Evolutionary conservation across 2,113 vertebrate genomes (phyloP).

Genomic region (Labeo catla): DNA sequence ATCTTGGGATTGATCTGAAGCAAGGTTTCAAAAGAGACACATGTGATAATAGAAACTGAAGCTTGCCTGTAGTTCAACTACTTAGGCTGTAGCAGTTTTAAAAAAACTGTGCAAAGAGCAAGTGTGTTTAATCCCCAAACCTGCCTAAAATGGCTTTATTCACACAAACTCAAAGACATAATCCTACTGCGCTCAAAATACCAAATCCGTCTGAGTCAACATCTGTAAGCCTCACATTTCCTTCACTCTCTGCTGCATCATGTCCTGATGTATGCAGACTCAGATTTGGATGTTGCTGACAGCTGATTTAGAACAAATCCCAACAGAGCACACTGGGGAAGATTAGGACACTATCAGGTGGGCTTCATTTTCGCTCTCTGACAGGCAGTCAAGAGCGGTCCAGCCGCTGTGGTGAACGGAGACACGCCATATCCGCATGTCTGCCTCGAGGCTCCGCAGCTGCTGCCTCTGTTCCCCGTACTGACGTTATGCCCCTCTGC

Average conservation of each 20-base stretch:
- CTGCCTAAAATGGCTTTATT: neutral
- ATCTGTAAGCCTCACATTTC: neutral
- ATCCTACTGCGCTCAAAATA: neutral
- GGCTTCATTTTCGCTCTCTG: neutral
- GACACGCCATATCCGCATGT: neutral
- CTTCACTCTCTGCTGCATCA: neutral
- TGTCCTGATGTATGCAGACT: neutral
- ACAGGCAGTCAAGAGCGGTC: neutral
- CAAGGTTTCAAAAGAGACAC: neutral
- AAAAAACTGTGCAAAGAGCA: neutral
- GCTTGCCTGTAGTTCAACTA: neutral
- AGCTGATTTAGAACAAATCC: constrained; percentile 40
- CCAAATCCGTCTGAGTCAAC: constrained; percentile 9
- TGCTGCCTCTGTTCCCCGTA: constrained; percentile 5
- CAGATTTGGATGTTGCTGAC: neutral
- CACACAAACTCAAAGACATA: neutral
- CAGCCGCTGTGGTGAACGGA: neutral
- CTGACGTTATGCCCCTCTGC: neutral
- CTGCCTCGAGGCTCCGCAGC: constrained; percentile 22
- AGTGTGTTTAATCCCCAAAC: constrained; percentile 21
- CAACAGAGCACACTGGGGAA: neutral
- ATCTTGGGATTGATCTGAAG: neutral
- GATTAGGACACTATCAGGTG: constrained; percentile 5
- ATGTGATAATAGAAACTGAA: no score
- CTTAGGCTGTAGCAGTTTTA: neutral